Evolutionary conservation across 2,888 invertebrate genomes (phyloP).

Genomic region (Cantharis flavilabris): DNA sequence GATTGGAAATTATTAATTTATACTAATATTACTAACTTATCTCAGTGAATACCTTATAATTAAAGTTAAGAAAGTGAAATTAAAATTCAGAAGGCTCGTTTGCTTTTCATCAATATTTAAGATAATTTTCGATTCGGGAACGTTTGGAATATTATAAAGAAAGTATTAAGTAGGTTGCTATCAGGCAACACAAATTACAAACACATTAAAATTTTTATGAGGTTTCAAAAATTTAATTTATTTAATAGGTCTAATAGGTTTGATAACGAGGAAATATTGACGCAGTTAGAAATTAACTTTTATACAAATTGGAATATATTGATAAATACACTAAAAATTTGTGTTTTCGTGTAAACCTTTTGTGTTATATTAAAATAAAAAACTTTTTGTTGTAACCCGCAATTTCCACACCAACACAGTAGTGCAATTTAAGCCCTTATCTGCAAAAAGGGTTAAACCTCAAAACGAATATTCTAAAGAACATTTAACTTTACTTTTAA

Average conservation of each 20-base stretch:
- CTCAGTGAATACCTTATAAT: neutral
- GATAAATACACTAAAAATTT: neutral
- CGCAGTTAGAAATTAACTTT: neutral
- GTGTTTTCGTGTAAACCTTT: neutral
- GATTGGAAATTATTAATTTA: neutral
- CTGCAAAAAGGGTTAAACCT: neutral
- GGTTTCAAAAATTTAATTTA: neutral
- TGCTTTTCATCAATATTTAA: neutral
- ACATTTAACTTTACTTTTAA: neutral
- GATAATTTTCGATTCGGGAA: neutral
- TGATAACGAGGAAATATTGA: neutral
- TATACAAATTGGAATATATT: neutral
- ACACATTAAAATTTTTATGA: neutral
- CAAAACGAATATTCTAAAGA: neutral
- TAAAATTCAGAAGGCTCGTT: neutral
- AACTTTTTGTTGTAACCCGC: neutral
- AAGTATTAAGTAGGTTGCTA: neutral
- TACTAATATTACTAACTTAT: neutral
- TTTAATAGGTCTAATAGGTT: neutral
- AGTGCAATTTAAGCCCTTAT: neutral
- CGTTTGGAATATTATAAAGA: neutral
- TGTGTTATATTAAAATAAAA: neutral
- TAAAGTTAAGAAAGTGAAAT: neutral
- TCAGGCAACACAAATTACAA: neutral
- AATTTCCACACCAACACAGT: neutral